Base-by-base conservation (phyloP, 1,140 invertebrate species). In the Drosophila takahashii region DNA sequence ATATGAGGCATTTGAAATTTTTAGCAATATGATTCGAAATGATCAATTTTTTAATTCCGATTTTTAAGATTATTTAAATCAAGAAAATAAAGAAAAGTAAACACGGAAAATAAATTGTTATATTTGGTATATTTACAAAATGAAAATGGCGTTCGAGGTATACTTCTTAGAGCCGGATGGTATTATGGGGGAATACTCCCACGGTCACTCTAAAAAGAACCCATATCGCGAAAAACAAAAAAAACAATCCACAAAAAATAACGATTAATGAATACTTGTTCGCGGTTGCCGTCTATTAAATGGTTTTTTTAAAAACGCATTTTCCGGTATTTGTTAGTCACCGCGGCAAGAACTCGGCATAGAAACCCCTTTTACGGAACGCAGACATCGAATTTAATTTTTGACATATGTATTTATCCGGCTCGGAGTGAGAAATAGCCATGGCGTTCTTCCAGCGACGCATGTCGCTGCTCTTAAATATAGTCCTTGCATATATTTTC, bases 361-460 rank as follows among this genome's bases (percentile, higher is more conserved):
- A 54, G 9, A 11, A 50, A 29, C 16, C 13, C 34, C 50, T 65
- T 65, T 67, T 51, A 67, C 44, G 8, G 10, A 64, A 48, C 42
- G 10, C 45, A 67, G 47, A 65, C 66, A 70, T 37, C 66, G 67
- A 34, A 32, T 34, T 39, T 56, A 57, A 71, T 57, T 70, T 71
- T 57, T 53, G 51, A 71, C 67, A 48, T 71, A 71, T 71, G 67
- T 57, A 71, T 71, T 70, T 57, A 70, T 47, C 67, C 67, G 65
- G 65, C 27, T 70, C 34, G 51, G 66, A 71, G 67, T 71, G 67
- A 71, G 67, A 50, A 70, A 70, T 48, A 71, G 67, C 67, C 67
- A 71, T 71, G 67, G 66, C 66, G 66, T 70, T 70, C 16, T 26
- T 56, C 50, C 56, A 36, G 64, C 67, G 65, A 71, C 65, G 65